Evolutionary conservation across 2,113 vertebrate genomes (phyloP).

Genomic region (Bostrychus sinensis): DNA sequence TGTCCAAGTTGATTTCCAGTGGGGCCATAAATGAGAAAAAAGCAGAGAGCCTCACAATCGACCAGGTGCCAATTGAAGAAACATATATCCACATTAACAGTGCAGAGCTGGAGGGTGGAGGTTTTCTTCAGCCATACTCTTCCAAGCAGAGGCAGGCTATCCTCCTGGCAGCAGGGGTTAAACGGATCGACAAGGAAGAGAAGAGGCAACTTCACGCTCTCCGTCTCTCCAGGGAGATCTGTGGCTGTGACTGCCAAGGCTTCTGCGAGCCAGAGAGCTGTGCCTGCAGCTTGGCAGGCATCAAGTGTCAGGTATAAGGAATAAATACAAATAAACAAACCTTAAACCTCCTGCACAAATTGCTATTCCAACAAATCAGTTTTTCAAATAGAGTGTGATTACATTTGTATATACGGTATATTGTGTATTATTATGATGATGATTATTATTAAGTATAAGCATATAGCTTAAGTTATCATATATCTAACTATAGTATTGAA

Average conservation of each 20-base stretch:
- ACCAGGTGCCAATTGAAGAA: conserved; percentile 79
- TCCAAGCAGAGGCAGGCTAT: conserved; percentile 85
- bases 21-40: conserved; percentile 77
- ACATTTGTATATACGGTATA: not conserved
- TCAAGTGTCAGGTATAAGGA: conserved; percentile 89
- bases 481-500: not conserved
- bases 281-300: conserved; percentile 88
- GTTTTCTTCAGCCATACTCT: conserved; percentile 85
- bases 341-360: not conserved
- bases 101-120: conserved; percentile 77
- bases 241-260: conserved; percentile 86
- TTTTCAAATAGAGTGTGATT: not conserved
- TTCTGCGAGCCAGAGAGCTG: conserved; percentile 93
- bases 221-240: conserved; percentile 88
- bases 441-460: too few relatives aligned
- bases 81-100: conserved; percentile 63
- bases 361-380: not conserved
- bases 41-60: conserved; percentile 79
- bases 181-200: conserved; percentile 89
- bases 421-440: not conserved
- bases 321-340: not conserved
- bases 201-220: conserved; percentile 87
- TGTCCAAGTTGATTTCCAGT: conserved; percentile 78
- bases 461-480: not conserved
- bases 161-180: conserved; percentile 84